phyloP scores from a whole-genome alignment of 2,113 vertebrate genomes.

The Pristiophorus japonicus region DNA sequence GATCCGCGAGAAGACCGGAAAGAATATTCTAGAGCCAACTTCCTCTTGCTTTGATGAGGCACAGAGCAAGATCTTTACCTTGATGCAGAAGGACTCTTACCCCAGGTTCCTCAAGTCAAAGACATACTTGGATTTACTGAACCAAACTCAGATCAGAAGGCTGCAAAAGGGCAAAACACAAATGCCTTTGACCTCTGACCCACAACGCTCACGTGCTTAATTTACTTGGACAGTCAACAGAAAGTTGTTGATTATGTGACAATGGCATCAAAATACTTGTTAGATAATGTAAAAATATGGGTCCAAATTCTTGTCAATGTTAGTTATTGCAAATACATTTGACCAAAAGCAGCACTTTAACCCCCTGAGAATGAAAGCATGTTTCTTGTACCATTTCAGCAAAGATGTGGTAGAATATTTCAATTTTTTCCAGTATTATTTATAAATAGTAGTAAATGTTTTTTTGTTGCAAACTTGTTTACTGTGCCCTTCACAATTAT shows the following conservation, averaged over 20 bases:
- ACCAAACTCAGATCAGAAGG: background rate
- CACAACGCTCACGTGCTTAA: background rate
- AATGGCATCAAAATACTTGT: background rate
- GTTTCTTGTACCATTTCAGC: background rate
- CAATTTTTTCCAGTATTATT: background rate
- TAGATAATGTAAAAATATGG: background rate
- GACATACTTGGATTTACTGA: constrained; percentile 26
- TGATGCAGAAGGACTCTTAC: constrained; percentile 72
- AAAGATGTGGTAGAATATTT: background rate
- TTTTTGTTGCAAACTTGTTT: background rate
- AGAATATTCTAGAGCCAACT: constrained; percentile 48
- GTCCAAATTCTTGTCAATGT: background rate
- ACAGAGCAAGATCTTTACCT: constrained; percentile 59
- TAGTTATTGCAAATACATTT: background rate
- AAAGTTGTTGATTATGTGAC: background rate
- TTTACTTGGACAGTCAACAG: background rate
- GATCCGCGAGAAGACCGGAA: constrained; percentile 55
- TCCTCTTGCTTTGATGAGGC: constrained; percentile 56
- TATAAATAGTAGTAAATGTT: background rate
- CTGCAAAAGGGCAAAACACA: background rate
- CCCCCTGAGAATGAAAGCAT: background rate
- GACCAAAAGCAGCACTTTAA: constrained; percentile 11
- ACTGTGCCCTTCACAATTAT: background rate
- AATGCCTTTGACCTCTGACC: background rate
- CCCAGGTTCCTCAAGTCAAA: constrained; percentile 56